Base-by-base conservation (phyloP, 2,888 invertebrate species). In the Phorcus lineatus region DNA sequence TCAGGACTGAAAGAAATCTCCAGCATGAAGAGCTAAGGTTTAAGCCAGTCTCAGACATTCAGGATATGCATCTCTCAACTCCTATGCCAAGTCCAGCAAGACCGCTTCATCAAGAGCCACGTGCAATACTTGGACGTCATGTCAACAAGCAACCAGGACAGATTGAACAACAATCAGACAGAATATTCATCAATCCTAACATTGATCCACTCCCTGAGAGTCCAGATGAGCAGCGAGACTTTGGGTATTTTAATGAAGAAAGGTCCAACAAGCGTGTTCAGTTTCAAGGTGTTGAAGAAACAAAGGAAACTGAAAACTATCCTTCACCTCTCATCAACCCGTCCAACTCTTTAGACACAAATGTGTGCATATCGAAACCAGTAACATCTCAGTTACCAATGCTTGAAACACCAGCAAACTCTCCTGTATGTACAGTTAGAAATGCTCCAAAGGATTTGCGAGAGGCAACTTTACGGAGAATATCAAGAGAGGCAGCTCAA, bases 81-180 rank as follows among this genome's bases (percentile, higher is more conserved):
- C 62, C 77, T 57, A 70, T 70, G 70, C 52, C 78, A 28, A 78
- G 78, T 70, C 78, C 78, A n/a, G 70, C 36, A 13, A 52, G 70
- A 53, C 53, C 22, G 22, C 36, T 55, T 3, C 57, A 57, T 40
- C 52, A 36, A 28, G 74, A 74, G n/a, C 74, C 79, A 19, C 79
- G 79, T n/a, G 74, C 79, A 47, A 79, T 79, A 36, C 55, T 79
- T 2, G 79, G 79, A 6, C 53, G 79, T n/a, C 79, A 54, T 17
- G 40, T 36, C 13, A 31, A 22, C 9, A 76, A 55, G 28, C n/a
- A 9, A 22, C 24, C 19, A 74, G 19, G 19, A 22, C 19, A 67
- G 24, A 28, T 9, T 17, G 28, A 67, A 28, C 22, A 24, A 13
- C 24, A 9, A 9, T 28, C 67, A 16, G 67, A n/a, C 4, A 28